phyloP scores from a whole-genome alignment of 1,140 invertebrate species.

The Panagrolaimus sp. region DNA sequence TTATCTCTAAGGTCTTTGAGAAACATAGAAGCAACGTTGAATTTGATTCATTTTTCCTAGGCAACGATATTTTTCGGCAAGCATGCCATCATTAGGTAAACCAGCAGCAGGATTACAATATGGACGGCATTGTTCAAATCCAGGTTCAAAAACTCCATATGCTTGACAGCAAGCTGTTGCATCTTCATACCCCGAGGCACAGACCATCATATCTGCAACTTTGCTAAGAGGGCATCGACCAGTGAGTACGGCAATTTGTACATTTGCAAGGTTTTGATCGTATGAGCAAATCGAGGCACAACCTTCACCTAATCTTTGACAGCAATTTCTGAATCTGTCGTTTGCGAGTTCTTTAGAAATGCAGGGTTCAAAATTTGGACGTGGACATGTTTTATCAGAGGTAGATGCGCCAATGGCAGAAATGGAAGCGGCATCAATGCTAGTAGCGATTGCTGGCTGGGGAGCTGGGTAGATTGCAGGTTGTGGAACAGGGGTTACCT shows the following conservation, averaged over 20 bases:
- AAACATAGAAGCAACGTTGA: constrained; percentile 56
- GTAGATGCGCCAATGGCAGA: background rate
- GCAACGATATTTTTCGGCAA: constrained; percentile 55
- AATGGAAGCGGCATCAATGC: constrained; percentile 22
- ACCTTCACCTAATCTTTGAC: constrained; percentile 50
- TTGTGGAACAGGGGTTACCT: background rate
- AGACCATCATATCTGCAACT: constrained; percentile 57
- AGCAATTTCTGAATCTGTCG: constrained; percentile 53
- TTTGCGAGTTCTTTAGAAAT: constrained; percentile 56
- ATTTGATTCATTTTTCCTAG: constrained; percentile 53
- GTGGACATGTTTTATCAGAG: constrained; percentile 30
- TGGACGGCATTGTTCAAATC: constrained; percentile 57
- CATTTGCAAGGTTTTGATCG: constrained; percentile 51
- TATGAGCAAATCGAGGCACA: constrained; percentile 52
- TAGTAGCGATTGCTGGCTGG: constrained; percentile 33
- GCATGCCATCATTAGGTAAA: constrained; percentile 54
- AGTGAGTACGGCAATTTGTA: constrained; percentile 57
- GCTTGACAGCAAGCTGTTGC: constrained; percentile 55
- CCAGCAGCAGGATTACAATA: constrained; percentile 57
- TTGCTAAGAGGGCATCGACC: constrained; percentile 55
- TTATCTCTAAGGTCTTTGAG: constrained; percentile 51
- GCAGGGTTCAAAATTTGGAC: constrained; percentile 55
- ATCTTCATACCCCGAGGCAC: constrained; percentile 55
- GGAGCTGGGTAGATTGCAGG: background rate
- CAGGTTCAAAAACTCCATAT: constrained; percentile 53